These are phyloP conservation scores for Xiphophorus birchmanni DNA, from an alignment of 2,797 vertebrate genomes.

Conservation along the genomic window DNA sequence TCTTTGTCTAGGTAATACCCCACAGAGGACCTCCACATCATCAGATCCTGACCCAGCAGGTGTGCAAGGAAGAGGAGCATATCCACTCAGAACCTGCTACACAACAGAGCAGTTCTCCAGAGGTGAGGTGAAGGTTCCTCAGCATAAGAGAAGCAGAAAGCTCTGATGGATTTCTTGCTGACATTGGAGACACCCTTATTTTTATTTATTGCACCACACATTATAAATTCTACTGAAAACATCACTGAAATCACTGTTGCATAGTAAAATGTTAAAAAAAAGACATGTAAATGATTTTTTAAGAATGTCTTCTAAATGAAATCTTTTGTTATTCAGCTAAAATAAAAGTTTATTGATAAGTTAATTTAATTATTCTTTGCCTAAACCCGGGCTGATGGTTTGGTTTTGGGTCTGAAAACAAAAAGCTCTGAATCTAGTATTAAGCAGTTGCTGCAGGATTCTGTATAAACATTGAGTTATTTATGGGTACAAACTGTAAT, in stretches of 20 bases:
- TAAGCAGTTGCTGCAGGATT: neutral
- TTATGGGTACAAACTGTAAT: neutral
- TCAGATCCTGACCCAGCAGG: conserved; percentile 24
- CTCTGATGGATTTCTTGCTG: neutral
- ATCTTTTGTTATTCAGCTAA: neutral
- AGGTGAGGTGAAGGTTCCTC: conserved; percentile 72
- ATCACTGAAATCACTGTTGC: neutral
- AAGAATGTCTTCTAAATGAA: neutral
- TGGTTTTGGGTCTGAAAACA: neutral
- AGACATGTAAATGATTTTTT: neutral
- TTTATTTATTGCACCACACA: neutral
- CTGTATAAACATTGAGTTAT: neutral
- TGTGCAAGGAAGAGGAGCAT: conserved; percentile 56
- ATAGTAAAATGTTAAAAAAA: neutral
- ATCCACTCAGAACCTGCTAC: conserved; percentile 59
- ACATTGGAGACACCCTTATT: neutral
- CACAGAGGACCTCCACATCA: conserved; percentile 56
- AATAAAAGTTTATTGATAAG: neutral
- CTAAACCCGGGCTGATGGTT: neutral
- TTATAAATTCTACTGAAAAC: neutral
- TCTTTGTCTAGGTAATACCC: conserved; percentile 72
- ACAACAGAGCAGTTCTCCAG: conserved; percentile 33
- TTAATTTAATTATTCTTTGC: neutral
- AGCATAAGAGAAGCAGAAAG: neutral
- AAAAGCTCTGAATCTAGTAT: neutral